Percentiles rank a stretch among this genome's conserved stretches.
These are phyloP conservation scores for Cochlearius cochlearius DNA, from an alignment of 2,113 vertebrate species.

Conservation along the genomic window DNA sequence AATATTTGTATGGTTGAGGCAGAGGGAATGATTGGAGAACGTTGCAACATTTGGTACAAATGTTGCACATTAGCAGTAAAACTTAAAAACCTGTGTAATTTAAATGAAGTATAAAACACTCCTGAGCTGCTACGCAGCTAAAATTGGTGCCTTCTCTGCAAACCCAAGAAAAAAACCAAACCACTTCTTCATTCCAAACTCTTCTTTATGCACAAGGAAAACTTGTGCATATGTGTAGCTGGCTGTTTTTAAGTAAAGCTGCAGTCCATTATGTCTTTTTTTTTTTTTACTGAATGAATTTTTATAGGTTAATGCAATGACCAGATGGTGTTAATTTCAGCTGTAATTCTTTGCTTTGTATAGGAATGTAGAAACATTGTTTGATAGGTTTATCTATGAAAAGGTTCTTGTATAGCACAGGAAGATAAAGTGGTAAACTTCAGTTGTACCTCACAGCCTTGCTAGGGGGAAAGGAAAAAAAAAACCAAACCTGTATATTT, in stretches of 20 bases:
- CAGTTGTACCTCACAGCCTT: slow-evolving; percentile 57
- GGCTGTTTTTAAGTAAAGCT: slow-evolving; percentile 30
- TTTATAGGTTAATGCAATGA: slow-evolving; percentile 64
- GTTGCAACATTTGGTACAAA: neutral
- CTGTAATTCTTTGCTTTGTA: slow-evolving; percentile 68
- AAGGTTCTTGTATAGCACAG: slow-evolving; percentile 57
- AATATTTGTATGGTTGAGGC: slow-evolving; percentile 34
- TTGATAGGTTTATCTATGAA: slow-evolving; percentile 48
- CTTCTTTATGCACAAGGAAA: neutral
- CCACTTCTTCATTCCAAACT: neutral
- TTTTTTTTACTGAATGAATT: slow-evolving; percentile 25
- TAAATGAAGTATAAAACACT: slow-evolving; percentile 59
- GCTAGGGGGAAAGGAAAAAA: slow-evolving; percentile 1
- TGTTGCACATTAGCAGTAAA: neutral
- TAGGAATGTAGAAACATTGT: slow-evolving; percentile 54
- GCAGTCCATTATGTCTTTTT: neutral
- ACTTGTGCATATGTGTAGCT: slow-evolving; percentile 8
- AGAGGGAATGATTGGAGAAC: slow-evolving; percentile 1
- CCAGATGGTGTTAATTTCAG: slow-evolving; percentile 65
- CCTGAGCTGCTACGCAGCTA: slow-evolving; percentile 45
- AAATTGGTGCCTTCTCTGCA: slow-evolving; percentile 58
- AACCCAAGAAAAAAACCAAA: neutral
- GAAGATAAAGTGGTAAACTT: slow-evolving; percentile 48
- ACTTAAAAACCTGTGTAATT: neutral
- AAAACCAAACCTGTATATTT: slow-evolving; percentile 53